Conservation (phyloP, 2,888 invertebrate species). For the Chloroclysta siterata region DNA sequence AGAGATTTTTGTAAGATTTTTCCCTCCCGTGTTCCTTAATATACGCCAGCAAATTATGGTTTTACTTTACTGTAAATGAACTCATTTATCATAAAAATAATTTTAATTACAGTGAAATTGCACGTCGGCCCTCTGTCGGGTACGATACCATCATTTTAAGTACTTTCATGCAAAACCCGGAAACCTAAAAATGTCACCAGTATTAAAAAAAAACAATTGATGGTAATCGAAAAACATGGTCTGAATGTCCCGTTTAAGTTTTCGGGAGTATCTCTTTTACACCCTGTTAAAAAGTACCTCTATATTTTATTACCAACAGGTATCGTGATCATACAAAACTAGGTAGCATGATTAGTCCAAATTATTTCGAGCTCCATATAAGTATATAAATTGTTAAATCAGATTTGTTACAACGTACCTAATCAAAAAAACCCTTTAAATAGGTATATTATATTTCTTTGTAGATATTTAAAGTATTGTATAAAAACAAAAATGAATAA, state of each 20-base stretch:
- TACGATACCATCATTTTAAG: too few species aligned
- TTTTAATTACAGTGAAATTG: too few species aligned
- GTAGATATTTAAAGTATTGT: slow-evolving; percentile 51
- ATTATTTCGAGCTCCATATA: slow-evolving; percentile 25
- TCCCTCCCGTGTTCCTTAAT: too few species aligned
- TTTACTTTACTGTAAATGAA: too few species aligned
- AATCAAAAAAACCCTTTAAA: slow-evolving; percentile 27
- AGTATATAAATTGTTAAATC: slow-evolving; percentile 23
- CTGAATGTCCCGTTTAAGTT: not conserved
- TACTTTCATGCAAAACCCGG: too few species aligned
- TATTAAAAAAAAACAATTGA: too few species aligned
- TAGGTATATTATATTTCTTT: slow-evolving; percentile 33
- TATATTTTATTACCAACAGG: not conserved
- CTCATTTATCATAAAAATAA: too few species aligned
- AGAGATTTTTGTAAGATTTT: too few species aligned
- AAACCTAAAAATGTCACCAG: too few species aligned
- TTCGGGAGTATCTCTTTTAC: not conserved
- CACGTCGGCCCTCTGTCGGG: too few species aligned
- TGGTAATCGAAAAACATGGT: not conserved
- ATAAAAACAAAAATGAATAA: slow-evolving; percentile 54
- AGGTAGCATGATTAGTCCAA: slow-evolving; percentile 17
- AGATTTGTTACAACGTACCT: slow-evolving; percentile 25
- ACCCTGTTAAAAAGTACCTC: not conserved
- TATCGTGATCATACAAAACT: not conserved
- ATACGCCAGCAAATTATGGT: too few species aligned